phyloP scores from a whole-genome alignment of 1,140 invertebrate genomes.

The Tribolium castaneum region DNA sequence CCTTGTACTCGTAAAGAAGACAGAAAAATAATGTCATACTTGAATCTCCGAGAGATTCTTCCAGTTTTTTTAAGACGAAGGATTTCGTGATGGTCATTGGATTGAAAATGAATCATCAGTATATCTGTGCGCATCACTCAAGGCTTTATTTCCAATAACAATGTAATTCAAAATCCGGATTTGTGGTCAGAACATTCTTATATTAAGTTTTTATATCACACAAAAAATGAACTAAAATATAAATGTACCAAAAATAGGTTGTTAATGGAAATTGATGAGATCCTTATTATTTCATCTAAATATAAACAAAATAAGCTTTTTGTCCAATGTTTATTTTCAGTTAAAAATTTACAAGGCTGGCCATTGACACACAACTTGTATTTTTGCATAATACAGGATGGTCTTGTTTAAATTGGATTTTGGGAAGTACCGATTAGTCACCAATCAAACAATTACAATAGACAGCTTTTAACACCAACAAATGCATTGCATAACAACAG shows the following conservation, averaged over 20 bases:
- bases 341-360: background rate
- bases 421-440: conserved; percentile 12
- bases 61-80: background rate
- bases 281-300: background rate
- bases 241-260: background rate
- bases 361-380: background rate
- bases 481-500: conserved; percentile 31
- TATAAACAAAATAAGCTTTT: background rate
- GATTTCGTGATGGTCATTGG: background rate
- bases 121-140: background rate
- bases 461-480: background rate
- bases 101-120: background rate
- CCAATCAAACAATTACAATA: background rate
- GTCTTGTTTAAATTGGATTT: background rate
- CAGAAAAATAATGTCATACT: no score
- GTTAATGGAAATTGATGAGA: no score
- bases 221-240: background rate
- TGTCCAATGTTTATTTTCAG: background rate
- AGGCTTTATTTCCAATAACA: background rate
- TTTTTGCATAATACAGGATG: background rate
- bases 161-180: background rate
- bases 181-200: background rate
- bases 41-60: no score
- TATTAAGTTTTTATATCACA: background rate
- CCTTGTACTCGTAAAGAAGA: no score